Percentiles rank a stretch among this genome's conserved stretches.
These are phyloP conservation scores for Raja brachyura DNA, from an alignment of 2,113 vertebrate species.

Conservation along the genomic window DNA sequence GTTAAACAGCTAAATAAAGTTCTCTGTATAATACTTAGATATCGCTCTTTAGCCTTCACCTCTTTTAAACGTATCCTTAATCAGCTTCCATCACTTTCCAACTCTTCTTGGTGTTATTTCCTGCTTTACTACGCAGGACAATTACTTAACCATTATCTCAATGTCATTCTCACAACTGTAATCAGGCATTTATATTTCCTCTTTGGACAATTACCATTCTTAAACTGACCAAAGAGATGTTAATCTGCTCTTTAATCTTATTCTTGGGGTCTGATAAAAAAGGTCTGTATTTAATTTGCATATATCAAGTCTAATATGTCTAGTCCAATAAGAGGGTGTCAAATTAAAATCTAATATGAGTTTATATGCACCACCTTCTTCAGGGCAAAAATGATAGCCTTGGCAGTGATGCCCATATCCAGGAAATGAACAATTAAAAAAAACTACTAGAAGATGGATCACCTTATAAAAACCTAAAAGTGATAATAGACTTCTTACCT, in stretches of 20 bases:
- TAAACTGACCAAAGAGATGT: not conserved
- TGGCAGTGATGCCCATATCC: too few relatives aligned
- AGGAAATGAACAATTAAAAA: not conserved
- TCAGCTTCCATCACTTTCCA: not conserved
- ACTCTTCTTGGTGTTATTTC: not conserved
- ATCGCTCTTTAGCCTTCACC: not conserved
- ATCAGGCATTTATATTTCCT: not conserved
- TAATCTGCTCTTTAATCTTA: not conserved
- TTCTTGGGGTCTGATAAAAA: not conserved
- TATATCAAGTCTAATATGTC: not conserved
- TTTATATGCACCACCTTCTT: not conserved
- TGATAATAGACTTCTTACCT: slow-evolving; percentile 62
- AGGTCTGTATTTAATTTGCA: not conserved
- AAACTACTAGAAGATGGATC: not conserved
- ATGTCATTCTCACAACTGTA: not conserved
- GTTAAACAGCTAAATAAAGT: not conserved
- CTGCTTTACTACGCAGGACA: not conserved
- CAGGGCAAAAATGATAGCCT: too few relatives aligned
- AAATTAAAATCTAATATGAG: not conserved
- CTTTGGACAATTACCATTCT: not conserved
- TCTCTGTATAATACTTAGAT: not conserved
- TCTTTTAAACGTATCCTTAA: not conserved
- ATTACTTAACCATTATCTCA: not conserved
- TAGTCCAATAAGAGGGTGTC: not conserved
- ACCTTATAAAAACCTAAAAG: not conserved